phyloP scores from a whole-genome alignment of 2,888 invertebrate species.

The Nematopogon swammerdamellus region DNA sequence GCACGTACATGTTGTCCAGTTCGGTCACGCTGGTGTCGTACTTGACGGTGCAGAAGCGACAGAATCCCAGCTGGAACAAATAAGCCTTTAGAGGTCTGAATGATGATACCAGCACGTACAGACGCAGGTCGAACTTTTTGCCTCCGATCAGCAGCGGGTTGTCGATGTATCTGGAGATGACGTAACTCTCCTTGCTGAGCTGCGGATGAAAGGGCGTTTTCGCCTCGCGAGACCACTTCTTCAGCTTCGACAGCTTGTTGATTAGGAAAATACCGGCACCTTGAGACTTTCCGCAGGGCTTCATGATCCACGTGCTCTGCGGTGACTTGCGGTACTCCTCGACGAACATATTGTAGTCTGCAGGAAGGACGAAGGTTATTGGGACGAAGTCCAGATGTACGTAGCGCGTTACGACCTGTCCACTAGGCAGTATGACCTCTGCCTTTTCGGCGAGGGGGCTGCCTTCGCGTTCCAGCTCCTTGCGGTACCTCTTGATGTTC shows the following conservation, averaged over 20 bases:
- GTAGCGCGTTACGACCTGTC: slow-evolving; percentile 69
- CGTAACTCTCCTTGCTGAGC: slow-evolving; percentile 86
- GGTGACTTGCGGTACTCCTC: slow-evolving; percentile 94
- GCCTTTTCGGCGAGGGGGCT: slow-evolving; percentile 79
- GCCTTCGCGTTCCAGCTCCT: slow-evolving; percentile 89
- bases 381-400: slow-evolving; percentile 89
- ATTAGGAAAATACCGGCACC: slow-evolving; percentile 95
- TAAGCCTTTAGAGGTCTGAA: slow-evolving; percentile 93
- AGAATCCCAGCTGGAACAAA: slow-evolving; percentile 89
- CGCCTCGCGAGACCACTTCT: slow-evolving; percentile 85
- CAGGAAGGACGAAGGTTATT: slow-evolving; percentile 88
- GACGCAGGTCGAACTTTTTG: slow-evolving; percentile 91
- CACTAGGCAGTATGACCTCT: slow-evolving; percentile 44
- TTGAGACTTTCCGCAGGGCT: slow-evolving; percentile 93
- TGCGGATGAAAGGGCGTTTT: slow-evolving; percentile 84
- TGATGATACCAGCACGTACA: slow-evolving; percentile 91
- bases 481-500: slow-evolving; percentile 91
- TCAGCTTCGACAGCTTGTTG: slow-evolving; percentile 91
- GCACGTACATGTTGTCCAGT: slow-evolving; percentile 90
- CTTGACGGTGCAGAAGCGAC: slow-evolving; percentile 94
- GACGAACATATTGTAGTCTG: slow-evolving; percentile 96
- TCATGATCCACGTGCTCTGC: slow-evolving; percentile 96
- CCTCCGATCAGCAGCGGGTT: slow-evolving; percentile 94
- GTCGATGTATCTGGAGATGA: slow-evolving; percentile 95
- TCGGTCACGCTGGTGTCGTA: slow-evolving; percentile 88